These are phyloP conservation scores for Oppia nitens DNA, from an alignment of 1,140 invertebrate species.

Conservation along the genomic window DNA sequence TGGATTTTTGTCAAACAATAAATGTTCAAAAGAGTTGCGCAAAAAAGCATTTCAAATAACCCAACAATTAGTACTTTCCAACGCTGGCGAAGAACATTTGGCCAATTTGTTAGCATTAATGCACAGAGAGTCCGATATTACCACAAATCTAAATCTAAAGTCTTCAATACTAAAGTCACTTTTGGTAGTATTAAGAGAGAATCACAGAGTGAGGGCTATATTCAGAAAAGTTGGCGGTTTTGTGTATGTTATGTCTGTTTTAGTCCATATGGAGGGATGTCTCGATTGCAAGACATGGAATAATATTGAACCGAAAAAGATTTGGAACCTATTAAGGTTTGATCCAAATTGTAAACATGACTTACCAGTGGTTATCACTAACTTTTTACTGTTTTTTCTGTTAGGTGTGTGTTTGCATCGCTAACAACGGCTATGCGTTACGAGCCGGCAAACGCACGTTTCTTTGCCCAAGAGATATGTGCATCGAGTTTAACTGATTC, in stretches of 20 bases:
- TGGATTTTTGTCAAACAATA: background rate
- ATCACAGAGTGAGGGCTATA: constrained; percentile 82
- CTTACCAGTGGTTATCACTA: background rate
- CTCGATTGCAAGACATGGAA: constrained; percentile 28
- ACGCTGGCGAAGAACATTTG: constrained; percentile 89
- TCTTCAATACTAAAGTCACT: constrained; percentile 39
- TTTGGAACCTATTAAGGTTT: constrained; percentile 43
- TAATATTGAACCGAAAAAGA: constrained; percentile 20
- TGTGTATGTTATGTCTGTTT: constrained; percentile 86
- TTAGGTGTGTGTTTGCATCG: constrained; percentile 69
- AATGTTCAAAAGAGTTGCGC: constrained; percentile 6
- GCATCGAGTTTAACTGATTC: constrained; percentile 81
- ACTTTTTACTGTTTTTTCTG: background rate
- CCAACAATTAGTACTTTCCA: constrained; percentile 69
- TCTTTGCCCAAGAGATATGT: constrained; percentile 91
- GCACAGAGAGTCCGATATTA: constrained; percentile 51
- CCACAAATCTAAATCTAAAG: constrained; percentile 6
- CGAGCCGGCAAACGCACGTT: constrained; percentile 96
- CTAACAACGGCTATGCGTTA: constrained; percentile 94
- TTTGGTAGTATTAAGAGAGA: constrained; percentile 71
- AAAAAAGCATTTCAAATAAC: constrained; percentile 27
- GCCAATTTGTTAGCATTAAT: constrained; percentile 71
- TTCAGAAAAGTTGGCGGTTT: constrained; percentile 96
- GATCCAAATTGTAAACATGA: background rate
- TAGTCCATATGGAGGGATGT: constrained; percentile 78